Evolutionary conservation across 2,888 invertebrate species (phyloP), one percentile per base, ranked within the genome.

Genomic region (Cancer borealis): DNA sequence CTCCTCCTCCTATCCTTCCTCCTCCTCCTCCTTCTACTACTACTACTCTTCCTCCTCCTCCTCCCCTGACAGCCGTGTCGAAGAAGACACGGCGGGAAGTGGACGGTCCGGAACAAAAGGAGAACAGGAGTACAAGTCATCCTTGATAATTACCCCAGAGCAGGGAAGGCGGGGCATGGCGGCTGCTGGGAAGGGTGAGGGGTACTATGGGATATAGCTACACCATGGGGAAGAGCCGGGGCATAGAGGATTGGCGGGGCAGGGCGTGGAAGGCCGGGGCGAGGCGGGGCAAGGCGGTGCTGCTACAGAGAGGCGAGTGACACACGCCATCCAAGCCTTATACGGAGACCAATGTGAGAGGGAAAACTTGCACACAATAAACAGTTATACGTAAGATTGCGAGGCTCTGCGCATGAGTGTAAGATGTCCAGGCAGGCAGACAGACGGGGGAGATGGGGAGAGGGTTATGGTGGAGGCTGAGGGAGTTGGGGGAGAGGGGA

Each of bases 81-180:
- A 66, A 39, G 91, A 91, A 91, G 93, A 60, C 21, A 4, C 54
- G 47, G 47, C n/a, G 88, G 88, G 88, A 88, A 88, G 89, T 92
- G 92, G 87, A 92, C 93, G 93, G 93, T 92, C 93, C 91, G 93
- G 93, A 93, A 95, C 93, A 95, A 95, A 94, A 93, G 93, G 92
- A 89, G 73, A 93, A 87, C 45, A 93, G 92, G 92, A 54, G 87
- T 66, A 92, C 95, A 73, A 95, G 95, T 95, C 95, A 95, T 95
- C 93, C 91, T 92, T 91, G 92, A 92, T 95, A 95, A 95, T 95
- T 95, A 95, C 93, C 73, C 87, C 26, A 26, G 54, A 91, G 88
- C 79, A 73, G 90, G 87, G 60, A 30, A 45, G 92, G 84, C 45
- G 91, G 45, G 91, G n/a, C 47, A n/a, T 47, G 84, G 90, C 45